Conservation (phyloP, 2,113 vertebrate genomes). For the Pitta sordida region DNA sequence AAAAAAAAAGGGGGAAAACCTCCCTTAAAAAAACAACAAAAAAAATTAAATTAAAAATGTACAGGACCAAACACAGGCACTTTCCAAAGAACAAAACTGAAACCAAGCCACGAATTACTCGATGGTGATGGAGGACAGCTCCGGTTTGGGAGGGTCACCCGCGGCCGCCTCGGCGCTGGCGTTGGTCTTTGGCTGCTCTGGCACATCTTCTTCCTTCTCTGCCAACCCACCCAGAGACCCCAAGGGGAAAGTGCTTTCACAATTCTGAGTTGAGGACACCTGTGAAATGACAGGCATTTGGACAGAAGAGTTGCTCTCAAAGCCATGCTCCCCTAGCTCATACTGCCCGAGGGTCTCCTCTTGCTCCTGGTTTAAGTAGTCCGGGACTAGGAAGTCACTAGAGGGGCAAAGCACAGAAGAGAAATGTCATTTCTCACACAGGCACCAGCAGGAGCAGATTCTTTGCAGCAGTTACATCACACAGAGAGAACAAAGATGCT, state of each 20-base stretch:
- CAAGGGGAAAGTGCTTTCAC: conserved; percentile 89
- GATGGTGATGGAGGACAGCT: conserved; percentile 88
- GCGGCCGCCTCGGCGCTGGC: conserved; percentile 73
- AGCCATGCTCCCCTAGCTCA: conserved; percentile 88
- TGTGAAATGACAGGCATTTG: conserved; percentile 89
- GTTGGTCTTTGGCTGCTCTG: conserved; percentile 79
- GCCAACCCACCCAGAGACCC: conserved; percentile 83
- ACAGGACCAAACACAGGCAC: conserved; percentile 90
- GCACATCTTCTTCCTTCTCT: conserved; percentile 80
- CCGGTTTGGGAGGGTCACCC: conserved; percentile 80
- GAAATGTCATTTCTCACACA: conserved; percentile 64
- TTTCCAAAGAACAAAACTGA: conserved; percentile 85
- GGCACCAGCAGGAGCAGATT: neutral
- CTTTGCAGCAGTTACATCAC: neutral
- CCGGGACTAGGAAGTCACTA: conserved; percentile 98
- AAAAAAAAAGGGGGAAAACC: conserved; percentile 67
- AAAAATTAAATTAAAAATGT: conserved; percentile 80
- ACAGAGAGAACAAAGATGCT: neutral
- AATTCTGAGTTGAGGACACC: conserved; percentile 97
- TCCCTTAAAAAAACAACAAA: no score
- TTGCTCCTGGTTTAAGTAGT: conserved; percentile 97
- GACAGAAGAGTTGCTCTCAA: conserved; percentile 85
- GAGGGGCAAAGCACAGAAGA: conserved; percentile 71
- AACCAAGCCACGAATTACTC: conserved; percentile 80
- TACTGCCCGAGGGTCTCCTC: conserved; percentile 94